Base-by-base conservation (phyloP, 2,888 invertebrate genomes). In the Nowickia ferox region DNA sequence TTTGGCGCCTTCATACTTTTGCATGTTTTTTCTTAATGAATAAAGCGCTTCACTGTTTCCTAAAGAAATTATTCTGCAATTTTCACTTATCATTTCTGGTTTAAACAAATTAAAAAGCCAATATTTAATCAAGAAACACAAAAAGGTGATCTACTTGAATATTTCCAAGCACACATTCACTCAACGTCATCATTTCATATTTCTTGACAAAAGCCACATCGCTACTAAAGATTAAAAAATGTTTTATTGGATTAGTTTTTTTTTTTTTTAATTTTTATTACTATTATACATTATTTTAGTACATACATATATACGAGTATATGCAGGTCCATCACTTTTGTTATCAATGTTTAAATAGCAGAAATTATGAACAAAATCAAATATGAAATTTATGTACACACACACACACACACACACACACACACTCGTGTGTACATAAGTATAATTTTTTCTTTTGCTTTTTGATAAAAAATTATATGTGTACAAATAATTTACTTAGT, bases 401-500 rank as follows among this genome's bases (percentile, higher is more conserved):
- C n/a, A 22, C 15, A 44, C 30, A 30, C 22, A 46, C n/a, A 48
- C 13, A 48, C 1, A 46, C 4, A 30, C 4, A 30, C n/a, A n/a
- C n/a, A n/a, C n/a, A n/a, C n/a, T n/a, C n/a, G n/a, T n/a, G n/a
- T n/a, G n/a, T n/a, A n/a, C 4, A 30, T 30, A 30, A 30, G 30
- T 30, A 30, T 30, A 4, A 6, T 6, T 30, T 30, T 30, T 30
- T 30, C 30, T 6, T 30, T 30, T 30, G 30, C 10, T 63, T 61
- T 51, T 51, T 19, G 9, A 63, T 59, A 30, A 10, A 10, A 30
- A 30, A 59, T 30, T 51, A 22, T 42, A 8, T 68, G 13, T 77
- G 10, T 17, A 22, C 51, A 69, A 61, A 59, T 19, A 75, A 82
- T 76, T 69, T 63, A 63, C 69, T 76, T 48, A 63, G 75, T 69